phyloP scores from a whole-genome alignment of 2,113 vertebrate genomes.

The Emydocephalus ijimae region DNA sequence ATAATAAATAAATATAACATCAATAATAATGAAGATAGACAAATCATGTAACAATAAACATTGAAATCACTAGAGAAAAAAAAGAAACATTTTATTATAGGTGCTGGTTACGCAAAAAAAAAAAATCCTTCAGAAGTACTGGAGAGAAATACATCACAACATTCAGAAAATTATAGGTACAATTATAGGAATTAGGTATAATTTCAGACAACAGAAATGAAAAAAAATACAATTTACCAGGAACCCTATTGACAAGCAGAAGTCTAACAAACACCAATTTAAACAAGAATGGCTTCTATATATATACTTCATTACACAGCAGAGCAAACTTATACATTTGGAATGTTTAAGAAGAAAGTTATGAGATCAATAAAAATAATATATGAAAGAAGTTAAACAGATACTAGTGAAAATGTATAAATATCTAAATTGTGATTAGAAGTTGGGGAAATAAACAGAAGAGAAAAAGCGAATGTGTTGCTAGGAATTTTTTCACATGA shows the following conservation, averaged over 20 bases:
- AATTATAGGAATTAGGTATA: not conserved
- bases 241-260: not conserved
- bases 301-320: too few relatives aligned
- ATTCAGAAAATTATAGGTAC: not conserved
- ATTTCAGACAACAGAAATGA: not conserved
- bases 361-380: not conserved
- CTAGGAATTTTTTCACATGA: not conserved
- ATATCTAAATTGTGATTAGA: not conserved
- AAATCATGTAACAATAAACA: not conserved
- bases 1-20: not conserved
- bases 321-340: too few relatives aligned
- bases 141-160: not conserved
- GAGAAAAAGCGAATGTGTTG: not conserved
- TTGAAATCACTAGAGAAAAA: not conserved
- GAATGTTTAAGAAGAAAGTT: not conserved
- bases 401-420: not conserved
- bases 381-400: not conserved
- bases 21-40: not conserved
- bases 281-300: not conserved
- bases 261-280: not conserved
- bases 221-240: not conserved
- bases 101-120: not conserved
- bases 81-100: not conserved
- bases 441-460: not conserved
- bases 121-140: not conserved